Base-by-base conservation (phyloP, 2,888 invertebrate genomes). In the Gerris lacustris region DNA sequence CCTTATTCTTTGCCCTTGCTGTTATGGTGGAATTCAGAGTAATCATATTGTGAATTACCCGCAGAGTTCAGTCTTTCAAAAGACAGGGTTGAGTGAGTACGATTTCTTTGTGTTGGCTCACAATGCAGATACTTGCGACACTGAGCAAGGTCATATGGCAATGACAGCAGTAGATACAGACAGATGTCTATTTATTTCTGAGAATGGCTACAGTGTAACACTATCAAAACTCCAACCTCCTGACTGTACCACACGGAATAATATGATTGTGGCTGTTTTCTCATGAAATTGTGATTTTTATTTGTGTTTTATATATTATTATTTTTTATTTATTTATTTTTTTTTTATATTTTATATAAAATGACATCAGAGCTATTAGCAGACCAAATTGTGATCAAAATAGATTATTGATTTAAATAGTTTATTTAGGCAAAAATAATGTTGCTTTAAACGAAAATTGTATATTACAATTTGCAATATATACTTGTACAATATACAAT, bases 1-100 rank as follows among this genome's bases (percentile, higher is more conserved):
- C 74, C 95, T 96, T 82, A 89, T 95, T 0, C 85, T 92, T 69
- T 94, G 94, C 78, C 96, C 96, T 0, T 97, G 97, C 79, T 96
- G 96, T n/a, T n/a, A n/a, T n/a, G n/a, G n/a, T n/a, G n/a, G n/a
- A n/a, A n/a, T n/a, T 11, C 89, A 90, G 80, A 85, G 88, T 73
- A 93, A 92, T 77, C 88, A 92, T 76, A 86, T 89, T 75, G 82
- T 96, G 67, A 82, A 82, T 0, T 96, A 95, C 81, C 96, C 96
- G 0, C 83, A 92, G 74, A 96, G 95, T 80, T 78, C 79, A n/a
- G 79, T 73, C 31, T 80, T 80, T 72, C 71, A 72, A 7, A 72
- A 76, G 17, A 74, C 76, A 7, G 73, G 75, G 7, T 72, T 79
- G 6, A 73, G 78, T 18, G 76, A 79, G 45, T 76, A 86, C 73